Conservation (phyloP, 2,113 vertebrate species). For the Oreochromis spilurus region DNA sequence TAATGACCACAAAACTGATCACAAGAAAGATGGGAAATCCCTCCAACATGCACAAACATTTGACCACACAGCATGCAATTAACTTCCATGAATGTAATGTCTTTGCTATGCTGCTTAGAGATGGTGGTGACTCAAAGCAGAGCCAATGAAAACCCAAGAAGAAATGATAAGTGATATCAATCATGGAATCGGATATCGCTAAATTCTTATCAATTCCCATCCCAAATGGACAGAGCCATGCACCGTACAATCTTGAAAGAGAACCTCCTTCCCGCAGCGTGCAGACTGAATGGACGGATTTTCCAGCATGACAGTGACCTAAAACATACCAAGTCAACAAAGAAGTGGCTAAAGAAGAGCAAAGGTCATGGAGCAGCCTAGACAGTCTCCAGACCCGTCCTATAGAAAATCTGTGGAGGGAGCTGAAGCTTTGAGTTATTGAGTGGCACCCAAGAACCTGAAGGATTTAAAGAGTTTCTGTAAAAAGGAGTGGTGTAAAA, state of each 20-base stretch:
- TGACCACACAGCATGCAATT: background rate
- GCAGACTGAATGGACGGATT: background rate
- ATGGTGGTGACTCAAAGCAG: background rate
- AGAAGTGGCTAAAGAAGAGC: background rate
- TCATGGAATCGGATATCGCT: accelerated
- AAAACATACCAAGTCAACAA: background rate
- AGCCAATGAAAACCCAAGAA: background rate
- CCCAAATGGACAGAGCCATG: accelerated
- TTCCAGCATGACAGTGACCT: background rate
- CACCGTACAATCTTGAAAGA: background rate
- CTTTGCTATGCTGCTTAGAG: background rate
- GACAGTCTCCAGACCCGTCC: accelerated
- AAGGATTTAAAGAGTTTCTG: background rate
- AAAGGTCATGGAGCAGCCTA: background rate
- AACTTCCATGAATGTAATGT: background rate
- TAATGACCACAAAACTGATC: background rate
- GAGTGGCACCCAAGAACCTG: background rate
- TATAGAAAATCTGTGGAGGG: background rate
- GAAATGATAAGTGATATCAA: background rate
- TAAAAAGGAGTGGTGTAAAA: background rate
- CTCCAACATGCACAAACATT: background rate
- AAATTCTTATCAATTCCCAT: background rate
- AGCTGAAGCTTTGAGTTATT: background rate
- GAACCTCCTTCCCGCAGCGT: background rate
- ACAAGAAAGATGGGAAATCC: background rate